A percentile compares a stretch with the other conserved stretches of the same genome.
Conservation (phyloP, 2,113 vertebrate species). For the Hypanus sabinus region DNA sequence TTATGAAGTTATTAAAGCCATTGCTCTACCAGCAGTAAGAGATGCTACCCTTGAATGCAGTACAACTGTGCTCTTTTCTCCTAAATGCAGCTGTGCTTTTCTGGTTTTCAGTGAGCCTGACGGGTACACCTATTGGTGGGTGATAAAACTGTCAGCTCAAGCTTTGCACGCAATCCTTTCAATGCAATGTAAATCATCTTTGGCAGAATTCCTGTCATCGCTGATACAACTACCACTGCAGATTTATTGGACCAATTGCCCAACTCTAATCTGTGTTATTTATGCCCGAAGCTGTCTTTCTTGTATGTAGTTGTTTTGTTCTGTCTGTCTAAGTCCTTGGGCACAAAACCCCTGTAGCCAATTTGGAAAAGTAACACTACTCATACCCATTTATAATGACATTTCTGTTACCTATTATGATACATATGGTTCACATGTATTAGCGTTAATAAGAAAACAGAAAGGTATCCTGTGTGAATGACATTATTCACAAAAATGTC, state of each 20-base stretch:
- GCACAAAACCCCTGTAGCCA: neutral
- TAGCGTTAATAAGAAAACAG: neutral
- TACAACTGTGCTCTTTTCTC: neutral
- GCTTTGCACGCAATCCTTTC: neutral
- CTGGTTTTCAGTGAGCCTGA: neutral
- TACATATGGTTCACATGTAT: neutral
- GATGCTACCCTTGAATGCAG: neutral
- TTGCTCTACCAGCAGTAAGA: neutral
- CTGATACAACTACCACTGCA: neutral
- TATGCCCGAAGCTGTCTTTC: neutral
- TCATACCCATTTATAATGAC: neutral
- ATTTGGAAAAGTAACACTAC: neutral
- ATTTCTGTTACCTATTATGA: conserved; percentile 6
- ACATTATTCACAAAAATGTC: neutral
- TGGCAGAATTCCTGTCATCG: conserved; percentile 3
- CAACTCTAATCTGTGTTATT: conserved; percentile 7
- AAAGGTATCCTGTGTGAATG: neutral
- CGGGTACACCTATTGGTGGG: no score
- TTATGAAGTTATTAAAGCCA: neutral
- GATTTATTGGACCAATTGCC: conserved; percentile 21
- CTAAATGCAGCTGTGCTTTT: neutral
- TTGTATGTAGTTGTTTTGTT: neutral
- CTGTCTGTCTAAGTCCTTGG: neutral
- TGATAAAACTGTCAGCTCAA: neutral
- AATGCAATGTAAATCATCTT: conserved; percentile 4